Conservation (phyloP, 2,888 invertebrate genomes). For the Chymomyza amoena region DNA sequence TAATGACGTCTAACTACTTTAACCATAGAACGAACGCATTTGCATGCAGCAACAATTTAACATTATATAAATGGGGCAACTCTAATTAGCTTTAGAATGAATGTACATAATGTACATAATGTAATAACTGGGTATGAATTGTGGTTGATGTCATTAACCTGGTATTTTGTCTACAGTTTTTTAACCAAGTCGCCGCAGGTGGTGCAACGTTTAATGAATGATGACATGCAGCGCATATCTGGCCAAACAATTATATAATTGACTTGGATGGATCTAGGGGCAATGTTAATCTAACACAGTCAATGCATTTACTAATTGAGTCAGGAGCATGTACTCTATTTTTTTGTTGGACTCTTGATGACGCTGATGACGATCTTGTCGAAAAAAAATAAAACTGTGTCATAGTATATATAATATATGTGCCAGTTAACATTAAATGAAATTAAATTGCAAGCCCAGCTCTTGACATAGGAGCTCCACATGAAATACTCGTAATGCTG, state of each 20-base stretch:
- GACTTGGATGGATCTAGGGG: constrained; percentile 32
- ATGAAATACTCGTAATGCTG: constrained; percentile 32
- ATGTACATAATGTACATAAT: not conserved
- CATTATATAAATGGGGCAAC: not conserved
- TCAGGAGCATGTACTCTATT: constrained; percentile 21
- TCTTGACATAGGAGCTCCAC: constrained; percentile 24
- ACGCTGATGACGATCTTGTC: constrained; percentile 35
- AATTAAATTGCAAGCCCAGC: constrained; percentile 54
- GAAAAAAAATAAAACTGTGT: constrained; percentile 28
- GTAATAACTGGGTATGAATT: not conserved
- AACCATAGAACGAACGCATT: not conserved
- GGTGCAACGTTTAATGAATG: not conserved
- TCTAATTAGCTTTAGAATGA: not conserved
- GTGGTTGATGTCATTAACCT: constrained; percentile 1
- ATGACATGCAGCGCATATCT: not conserved
- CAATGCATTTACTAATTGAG: constrained; percentile 63
- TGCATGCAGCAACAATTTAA: not conserved
- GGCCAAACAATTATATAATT: constrained; percentile 55
- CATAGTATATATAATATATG: constrained; percentile 15
- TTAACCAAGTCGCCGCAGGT: not conserved
- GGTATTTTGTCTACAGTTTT: not conserved
- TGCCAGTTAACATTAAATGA: constrained; percentile 56
- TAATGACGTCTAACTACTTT: not conserved
- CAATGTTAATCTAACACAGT: constrained; percentile 25
- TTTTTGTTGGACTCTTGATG: not conserved